Conservation (phyloP, 2,888 invertebrate genomes). For the Plagodis pulveraria region DNA sequence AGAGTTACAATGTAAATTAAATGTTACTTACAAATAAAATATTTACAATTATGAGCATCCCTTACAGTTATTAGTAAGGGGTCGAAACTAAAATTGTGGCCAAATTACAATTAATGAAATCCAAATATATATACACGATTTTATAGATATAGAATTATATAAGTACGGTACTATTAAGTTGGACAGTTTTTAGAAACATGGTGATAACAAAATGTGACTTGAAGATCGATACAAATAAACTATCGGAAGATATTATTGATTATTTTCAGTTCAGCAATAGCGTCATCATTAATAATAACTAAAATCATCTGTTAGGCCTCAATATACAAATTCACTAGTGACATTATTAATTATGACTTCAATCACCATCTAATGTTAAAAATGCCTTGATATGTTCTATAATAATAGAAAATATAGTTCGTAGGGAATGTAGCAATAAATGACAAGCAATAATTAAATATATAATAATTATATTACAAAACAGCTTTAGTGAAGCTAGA, state of each 20-base stretch:
- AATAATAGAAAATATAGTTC: slow-evolving; percentile 57
- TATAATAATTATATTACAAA: slow-evolving; percentile 57
- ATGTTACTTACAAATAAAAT: slow-evolving; percentile 62
- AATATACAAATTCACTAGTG: slow-evolving; percentile 5
- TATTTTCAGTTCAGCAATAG: slow-evolving; percentile 15
- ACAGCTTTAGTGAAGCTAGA: slow-evolving; percentile 81
- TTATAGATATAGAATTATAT: slow-evolving; percentile 69
- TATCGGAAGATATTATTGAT: slow-evolving; percentile 20
- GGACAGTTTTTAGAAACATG: slow-evolving; percentile 31
- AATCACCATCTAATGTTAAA: slow-evolving; percentile 40
- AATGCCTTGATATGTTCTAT: slow-evolving; percentile 44
- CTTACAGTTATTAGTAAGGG: slow-evolving; percentile 76
- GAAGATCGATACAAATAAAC: slow-evolving; percentile 33
- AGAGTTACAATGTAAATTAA: slow-evolving; percentile 80
- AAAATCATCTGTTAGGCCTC: slow-evolving; percentile 12
- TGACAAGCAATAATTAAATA: slow-evolving; percentile 76
- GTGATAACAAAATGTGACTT: slow-evolving; percentile 34
- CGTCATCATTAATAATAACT: slow-evolving; percentile 1
- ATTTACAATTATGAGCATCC: slow-evolving; percentile 74
- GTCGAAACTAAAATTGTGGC: slow-evolving; percentile 81
- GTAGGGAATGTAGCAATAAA: slow-evolving; percentile 78
- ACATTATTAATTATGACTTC: slow-evolving; percentile 9
- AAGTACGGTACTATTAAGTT: slow-evolving; percentile 47
- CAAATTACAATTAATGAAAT: slow-evolving; percentile 83
- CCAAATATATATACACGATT: slow-evolving; percentile 83